A percentile compares a stretch with the other conserved stretches of the same genome.
Evolutionary conservation across 2,113 vertebrate genomes (phyloP).

Genomic region (Chloebia gouldiae): DNA sequence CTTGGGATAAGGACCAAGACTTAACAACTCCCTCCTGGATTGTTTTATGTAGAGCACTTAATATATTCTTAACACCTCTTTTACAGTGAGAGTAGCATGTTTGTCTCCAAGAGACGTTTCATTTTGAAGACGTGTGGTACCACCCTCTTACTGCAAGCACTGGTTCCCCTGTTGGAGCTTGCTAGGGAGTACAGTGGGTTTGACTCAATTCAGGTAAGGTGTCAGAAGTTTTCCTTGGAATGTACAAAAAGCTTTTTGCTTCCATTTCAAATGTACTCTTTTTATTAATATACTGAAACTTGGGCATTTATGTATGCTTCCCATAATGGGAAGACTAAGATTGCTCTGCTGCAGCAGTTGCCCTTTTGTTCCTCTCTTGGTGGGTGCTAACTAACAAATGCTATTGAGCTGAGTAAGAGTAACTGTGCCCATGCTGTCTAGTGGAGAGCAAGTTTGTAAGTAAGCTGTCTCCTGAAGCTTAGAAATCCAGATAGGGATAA

Average conservation of each 20-base stretch:
- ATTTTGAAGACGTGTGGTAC: slow-evolving; percentile 99
- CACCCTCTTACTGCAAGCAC: slow-evolving; percentile 99
- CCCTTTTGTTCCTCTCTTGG: neutral
- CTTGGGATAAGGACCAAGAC: neutral
- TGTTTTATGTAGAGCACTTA: neutral
- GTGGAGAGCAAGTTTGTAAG: neutral
- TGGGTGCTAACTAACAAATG: neutral
- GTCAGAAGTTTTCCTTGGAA: neutral
- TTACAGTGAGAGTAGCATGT: slow-evolving; percentile 99
- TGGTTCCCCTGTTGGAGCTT: slow-evolving; percentile 98
- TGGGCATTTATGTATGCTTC: neutral
- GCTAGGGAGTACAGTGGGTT: slow-evolving; percentile 98
- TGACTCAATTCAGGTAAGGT: slow-evolving; percentile 91
- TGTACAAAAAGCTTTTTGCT: neutral
- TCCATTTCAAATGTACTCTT: neutral
- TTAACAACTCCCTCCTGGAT: neutral
- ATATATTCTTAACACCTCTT: neutral
- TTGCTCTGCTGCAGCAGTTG: neutral
- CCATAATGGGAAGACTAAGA: neutral
- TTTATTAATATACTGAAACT: neutral
- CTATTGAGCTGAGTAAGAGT: neutral
- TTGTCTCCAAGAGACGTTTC: slow-evolving; percentile 99
- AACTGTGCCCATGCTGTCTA: neutral
- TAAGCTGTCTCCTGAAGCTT: neutral
- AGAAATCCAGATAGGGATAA: neutral